phyloP scores from a whole-genome alignment of 1,140 invertebrate species.

The Papilio glaucus region DNA sequence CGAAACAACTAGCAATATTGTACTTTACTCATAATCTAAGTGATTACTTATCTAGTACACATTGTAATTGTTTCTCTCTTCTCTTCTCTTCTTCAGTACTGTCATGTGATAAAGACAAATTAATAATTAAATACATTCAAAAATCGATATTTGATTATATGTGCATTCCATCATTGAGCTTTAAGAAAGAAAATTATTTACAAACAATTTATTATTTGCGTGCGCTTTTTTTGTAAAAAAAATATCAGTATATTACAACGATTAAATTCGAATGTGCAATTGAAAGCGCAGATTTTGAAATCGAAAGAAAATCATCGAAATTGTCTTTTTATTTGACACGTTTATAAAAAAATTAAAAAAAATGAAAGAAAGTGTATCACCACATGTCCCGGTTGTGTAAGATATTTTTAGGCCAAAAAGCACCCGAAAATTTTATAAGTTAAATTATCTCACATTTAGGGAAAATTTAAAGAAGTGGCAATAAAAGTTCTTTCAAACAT shows the following conservation, averaged over 20 bases:
- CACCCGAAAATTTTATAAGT: conserved; percentile 11
- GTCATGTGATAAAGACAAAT: conserved; percentile 12
- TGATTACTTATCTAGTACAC: conserved; percentile 60
- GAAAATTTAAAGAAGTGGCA: neutral
- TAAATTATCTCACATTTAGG: conserved; percentile 3
- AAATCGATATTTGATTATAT: neutral
- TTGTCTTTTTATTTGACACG: conserved; percentile 21
- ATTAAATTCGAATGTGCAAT: neutral
- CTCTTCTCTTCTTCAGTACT: neutral
- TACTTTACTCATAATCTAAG: conserved; percentile 58
- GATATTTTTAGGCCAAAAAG: conserved; percentile 25
- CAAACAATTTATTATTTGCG: neutral
- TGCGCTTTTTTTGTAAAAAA: neutral
- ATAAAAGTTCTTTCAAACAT: neutral
- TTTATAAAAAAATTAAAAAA: no score
- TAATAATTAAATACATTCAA: conserved; percentile 11
- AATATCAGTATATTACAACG: conserved; percentile 2
- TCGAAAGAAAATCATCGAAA: conserved; percentile 23
- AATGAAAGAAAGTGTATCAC: neutral
- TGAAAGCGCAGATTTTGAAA: conserved; percentile 34
- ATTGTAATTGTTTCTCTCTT: conserved; percentile 48
- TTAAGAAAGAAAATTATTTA: conserved; percentile 8
- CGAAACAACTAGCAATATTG: conserved; percentile 51
- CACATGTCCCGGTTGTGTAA: neutral
- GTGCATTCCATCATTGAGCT: conserved; percentile 26